Evolutionary conservation across 30 jellyfish, hydroid and myxozoan genomes (phyloP).

Genomic region (Rhopilema esculentum): DNA sequence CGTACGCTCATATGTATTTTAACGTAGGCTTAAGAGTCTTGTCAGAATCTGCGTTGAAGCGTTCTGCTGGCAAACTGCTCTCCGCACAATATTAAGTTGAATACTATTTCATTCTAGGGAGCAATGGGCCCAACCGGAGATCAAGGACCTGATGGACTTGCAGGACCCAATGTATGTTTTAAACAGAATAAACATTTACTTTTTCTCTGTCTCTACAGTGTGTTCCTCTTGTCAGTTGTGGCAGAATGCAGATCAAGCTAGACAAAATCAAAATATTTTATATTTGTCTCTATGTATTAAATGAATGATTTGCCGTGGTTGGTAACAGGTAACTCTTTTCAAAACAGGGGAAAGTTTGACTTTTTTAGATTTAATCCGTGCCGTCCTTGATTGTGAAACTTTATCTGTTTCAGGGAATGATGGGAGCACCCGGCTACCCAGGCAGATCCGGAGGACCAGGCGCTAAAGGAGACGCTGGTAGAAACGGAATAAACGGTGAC

Average conservation of each 20-base stretch:
- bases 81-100: not conserved
- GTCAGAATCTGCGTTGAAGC: too few relatives aligned
- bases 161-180: constrained; percentile 52
- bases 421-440: constrained; percentile 75
- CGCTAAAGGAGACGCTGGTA: constrained; percentile 63
- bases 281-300: too few relatives aligned
- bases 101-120: constrained; percentile 29
- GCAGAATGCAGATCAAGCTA: too few relatives aligned
- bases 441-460: constrained; percentile 72
- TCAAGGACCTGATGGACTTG: constrained; percentile 47
- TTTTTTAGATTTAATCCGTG: not conserved
- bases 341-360: too few relatives aligned
- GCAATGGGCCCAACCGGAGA: constrained; percentile 52
- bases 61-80: too few relatives aligned
- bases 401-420: constrained; percentile 24
- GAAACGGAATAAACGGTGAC: constrained; percentile 47
- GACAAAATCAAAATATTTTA: too few relatives aligned
- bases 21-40: too few relatives aligned
- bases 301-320: too few relatives aligned
- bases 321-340: too few relatives aligned
- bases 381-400: not conserved
- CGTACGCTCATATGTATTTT: too few relatives aligned
- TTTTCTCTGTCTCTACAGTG: too few relatives aligned
- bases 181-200: not conserved
- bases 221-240: too few relatives aligned